Conservation (phyloP, 2,797 vertebrate species). For the Myotis pilosus region DNA sequence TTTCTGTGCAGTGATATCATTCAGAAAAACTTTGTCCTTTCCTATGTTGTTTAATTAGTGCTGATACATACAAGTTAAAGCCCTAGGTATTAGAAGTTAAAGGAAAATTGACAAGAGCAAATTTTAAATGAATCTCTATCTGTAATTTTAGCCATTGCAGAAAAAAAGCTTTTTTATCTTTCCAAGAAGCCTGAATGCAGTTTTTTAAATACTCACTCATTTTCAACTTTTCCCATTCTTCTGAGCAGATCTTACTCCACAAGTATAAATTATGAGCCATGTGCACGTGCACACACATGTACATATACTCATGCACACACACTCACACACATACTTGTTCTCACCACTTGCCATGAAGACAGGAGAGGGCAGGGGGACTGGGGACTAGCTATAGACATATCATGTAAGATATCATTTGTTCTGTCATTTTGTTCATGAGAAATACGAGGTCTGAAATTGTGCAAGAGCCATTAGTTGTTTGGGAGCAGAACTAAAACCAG, state of each 20-base stretch:
- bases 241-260: not conserved
- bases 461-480: not conserved
- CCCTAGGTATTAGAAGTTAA: not conserved
- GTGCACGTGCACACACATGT: accelerated
- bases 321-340: not conserved
- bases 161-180: not conserved
- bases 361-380: not conserved
- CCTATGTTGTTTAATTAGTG: not conserved
- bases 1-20: not conserved
- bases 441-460: not conserved
- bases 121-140: not conserved
- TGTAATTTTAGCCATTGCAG: not conserved
- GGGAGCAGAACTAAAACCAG: not conserved
- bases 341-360: not conserved
- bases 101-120: not conserved
- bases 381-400: not conserved
- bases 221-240: not conserved
- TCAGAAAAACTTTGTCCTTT: not conserved
- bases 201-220: not conserved
- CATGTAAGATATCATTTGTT: not conserved
- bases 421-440: not conserved
- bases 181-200: not conserved
- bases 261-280: not conserved
- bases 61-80: not conserved
- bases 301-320: not conserved